Evolutionary conservation across 2,113 vertebrate genomes (phyloP).

Genomic region (Peromyscus californicus): DNA sequence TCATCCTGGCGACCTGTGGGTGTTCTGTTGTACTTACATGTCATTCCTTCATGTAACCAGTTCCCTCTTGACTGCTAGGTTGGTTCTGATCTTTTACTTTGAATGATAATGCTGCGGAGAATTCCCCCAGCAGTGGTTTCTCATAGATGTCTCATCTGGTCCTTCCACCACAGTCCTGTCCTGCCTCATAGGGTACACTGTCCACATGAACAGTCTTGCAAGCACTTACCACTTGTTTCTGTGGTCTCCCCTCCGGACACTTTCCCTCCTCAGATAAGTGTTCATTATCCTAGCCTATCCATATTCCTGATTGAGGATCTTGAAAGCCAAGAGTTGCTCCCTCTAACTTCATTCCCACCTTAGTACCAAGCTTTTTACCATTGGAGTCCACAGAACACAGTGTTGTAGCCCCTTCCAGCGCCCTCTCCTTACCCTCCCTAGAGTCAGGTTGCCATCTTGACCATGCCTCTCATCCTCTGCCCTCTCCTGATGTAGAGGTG

Average conservation of each 20-base stretch:
- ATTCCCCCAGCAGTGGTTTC: background rate
- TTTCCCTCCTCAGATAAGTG: background rate
- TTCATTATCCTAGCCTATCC: background rate
- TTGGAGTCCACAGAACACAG: background rate
- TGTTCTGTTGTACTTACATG: background rate
- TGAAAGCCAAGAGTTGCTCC: background rate
- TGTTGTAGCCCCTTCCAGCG: background rate
- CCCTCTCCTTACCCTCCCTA: background rate
- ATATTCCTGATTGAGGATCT: background rate
- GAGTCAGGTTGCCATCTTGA: background rate
- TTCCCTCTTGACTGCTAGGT: background rate
- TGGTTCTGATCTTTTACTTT: constrained; percentile 16
- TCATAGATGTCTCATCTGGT: background rate
- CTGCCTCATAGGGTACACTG: background rate
- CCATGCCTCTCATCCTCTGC: background rate
- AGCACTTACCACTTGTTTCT: background rate
- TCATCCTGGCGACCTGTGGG: background rate
- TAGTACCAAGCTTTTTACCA: background rate
- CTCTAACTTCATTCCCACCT: background rate
- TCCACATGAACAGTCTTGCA: background rate
- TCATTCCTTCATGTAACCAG: background rate
- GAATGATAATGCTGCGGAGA: background rate
- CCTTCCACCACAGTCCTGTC: background rate
- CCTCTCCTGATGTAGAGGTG: background rate
- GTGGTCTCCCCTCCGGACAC: background rate